These are phyloP conservation scores for Blera fallax DNA, from an alignment of 2,888 invertebrate species.

Conservation along the genomic window DNA sequence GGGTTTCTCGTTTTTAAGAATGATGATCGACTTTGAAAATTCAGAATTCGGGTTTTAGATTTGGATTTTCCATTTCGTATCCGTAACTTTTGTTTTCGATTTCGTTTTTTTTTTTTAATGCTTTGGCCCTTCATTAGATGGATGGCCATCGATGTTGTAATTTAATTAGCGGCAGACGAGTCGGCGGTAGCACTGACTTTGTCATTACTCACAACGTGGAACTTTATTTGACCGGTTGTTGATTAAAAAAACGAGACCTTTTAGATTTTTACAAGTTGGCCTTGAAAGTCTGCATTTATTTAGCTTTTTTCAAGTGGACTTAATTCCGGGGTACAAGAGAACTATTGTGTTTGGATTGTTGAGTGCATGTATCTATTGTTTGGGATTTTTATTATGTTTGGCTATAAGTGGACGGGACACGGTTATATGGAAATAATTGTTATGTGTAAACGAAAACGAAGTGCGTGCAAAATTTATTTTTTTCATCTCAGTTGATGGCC, in stretches of 20 bases:
- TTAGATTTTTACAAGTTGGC: background rate
- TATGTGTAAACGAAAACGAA: background rate
- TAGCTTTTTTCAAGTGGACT: background rate
- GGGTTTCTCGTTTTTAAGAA: background rate
- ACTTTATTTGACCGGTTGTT: background rate
- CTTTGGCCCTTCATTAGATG: background rate
- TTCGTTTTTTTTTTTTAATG: background rate
- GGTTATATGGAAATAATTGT: background rate
- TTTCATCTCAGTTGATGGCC: background rate
- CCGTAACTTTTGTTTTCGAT: too few species aligned
- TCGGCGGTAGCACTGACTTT: background rate
- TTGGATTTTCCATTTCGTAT: background rate
- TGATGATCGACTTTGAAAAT: background rate
- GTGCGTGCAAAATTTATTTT: background rate
- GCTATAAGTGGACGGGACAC: background rate
- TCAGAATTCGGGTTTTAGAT: background rate
- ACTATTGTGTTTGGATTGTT: background rate
- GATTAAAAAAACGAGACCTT: background rate
- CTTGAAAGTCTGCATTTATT: slow-evolving; percentile 4
- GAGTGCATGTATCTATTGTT: slow-evolving; percentile 5
- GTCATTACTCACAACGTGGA: background rate
- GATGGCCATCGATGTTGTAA: background rate
- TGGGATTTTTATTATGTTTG: background rate
- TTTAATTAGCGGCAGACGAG: slow-evolving; percentile 6
- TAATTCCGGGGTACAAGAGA: slow-evolving; percentile 12